Base-by-base conservation (phyloP, 2,113 vertebrate species). In the Tenebrosternarchus preto region DNA sequence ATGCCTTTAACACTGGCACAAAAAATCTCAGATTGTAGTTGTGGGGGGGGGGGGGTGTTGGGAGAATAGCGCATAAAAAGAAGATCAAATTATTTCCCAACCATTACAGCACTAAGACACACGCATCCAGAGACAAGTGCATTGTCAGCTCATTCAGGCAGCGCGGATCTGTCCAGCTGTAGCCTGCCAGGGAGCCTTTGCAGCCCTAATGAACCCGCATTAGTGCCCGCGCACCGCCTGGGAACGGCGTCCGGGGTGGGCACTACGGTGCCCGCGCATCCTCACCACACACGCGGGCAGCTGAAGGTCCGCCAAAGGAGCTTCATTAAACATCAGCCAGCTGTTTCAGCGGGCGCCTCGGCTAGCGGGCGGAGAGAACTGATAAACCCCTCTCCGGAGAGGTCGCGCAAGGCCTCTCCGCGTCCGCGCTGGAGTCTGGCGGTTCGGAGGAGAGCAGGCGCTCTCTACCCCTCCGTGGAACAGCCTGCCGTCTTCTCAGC, bases 101-200 rank as follows among this genome's bases (percentile, higher is more conserved):
- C 8, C 12, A 50, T 50, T 15, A 50, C 43, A 15, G 43, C 43
- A 50, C 43, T 50, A 50, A 15, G 1, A 50, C 43, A 46, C 43
- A 46, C 43, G 3, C 36, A 39, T n/a, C n/a, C 56, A 60, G 31
- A 56, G 6, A 22, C 27, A 83, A 60, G 80, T 82, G 43, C 81
- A 80, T 88, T 89, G 89, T 89, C 90, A 87, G 85, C 83, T 88
- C 85, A 85, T 90, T 86, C 87, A 81, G 85, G 83, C 85, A 85
- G 88, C 85, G 85, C 84, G 89, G 84, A 64, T 83, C 84, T 85
- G 84, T 90, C 86, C 85, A 5, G 69, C 83, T 83, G 85, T 83
- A 88, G 88, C 87, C 76, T 57, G 78, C 78, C 70, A 36, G 63
- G 63, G 60, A 73, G 78, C 57, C 60, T 31, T 66, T 66, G 46